These are phyloP conservation scores for Sminthurides bifidus DNA, from an alignment of 1,140 invertebrate genomes.

Conservation along the genomic window DNA sequence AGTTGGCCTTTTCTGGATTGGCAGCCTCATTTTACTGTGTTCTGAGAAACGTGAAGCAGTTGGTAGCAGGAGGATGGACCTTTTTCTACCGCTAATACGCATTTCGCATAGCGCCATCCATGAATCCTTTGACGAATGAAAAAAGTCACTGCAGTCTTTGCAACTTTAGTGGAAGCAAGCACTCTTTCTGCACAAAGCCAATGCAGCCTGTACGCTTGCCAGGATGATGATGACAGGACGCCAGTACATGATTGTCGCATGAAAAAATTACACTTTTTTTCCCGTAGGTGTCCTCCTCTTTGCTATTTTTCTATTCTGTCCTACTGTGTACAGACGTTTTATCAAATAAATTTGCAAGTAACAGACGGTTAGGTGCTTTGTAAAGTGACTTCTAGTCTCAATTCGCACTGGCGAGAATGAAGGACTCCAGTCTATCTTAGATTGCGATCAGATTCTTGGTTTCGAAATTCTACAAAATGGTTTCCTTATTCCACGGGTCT, in stretches of 20 bases:
- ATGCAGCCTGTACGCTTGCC: not conserved
- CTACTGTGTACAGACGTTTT: not conserved
- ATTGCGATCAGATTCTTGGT: too few relatives aligned
- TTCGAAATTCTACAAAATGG: too few relatives aligned
- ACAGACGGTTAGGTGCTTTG: too few relatives aligned
- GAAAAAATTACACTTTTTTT: slow-evolving; percentile 2
- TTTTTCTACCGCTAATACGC: too few relatives aligned
- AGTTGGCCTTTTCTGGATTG: too few relatives aligned
- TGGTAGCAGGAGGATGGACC: too few relatives aligned
- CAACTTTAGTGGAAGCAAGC: not conserved
- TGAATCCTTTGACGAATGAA: not conserved
- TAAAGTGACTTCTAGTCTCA: too few relatives aligned
- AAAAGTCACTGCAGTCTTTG: not conserved
- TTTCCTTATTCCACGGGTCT: too few relatives aligned
- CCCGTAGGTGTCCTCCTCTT: slow-evolving; percentile 6
- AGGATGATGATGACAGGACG: not conserved
- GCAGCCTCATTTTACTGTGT: too few relatives aligned
- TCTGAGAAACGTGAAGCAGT: too few relatives aligned
- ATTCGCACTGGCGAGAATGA: too few relatives aligned
- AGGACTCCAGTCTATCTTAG: too few relatives aligned
- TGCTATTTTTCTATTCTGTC: not conserved
- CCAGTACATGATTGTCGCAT: not conserved
- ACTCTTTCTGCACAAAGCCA: not conserved
- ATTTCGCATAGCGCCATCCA: slow-evolving; percentile 1
- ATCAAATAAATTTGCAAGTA: not conserved